A percentile compares a stretch with the other conserved stretches of the same genome.
These are phyloP conservation scores for Cairina moschata DNA, from an alignment of 2,113 vertebrate genomes.

Conservation along the genomic window DNA sequence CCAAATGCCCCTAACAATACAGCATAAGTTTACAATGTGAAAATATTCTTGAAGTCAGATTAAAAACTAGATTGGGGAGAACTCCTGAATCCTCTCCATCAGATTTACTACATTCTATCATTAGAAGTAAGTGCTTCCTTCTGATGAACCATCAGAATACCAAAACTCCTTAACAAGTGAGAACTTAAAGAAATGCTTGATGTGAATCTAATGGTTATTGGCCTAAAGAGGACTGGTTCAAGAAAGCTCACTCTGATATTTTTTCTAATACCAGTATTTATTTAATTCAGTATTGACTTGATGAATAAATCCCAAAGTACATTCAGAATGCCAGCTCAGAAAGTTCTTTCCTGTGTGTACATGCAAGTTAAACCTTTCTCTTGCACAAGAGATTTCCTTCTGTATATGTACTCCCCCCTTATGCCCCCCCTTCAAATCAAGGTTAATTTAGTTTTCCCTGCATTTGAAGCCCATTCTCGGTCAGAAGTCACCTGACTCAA, in stretches of 20 bases:
- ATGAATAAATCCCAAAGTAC: not conserved
- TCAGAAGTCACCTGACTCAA: not conserved
- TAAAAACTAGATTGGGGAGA: conserved; percentile 60
- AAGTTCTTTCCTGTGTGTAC: not conserved
- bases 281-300: conserved; percentile 12
- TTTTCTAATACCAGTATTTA: not conserved
- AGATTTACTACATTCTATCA: conserved; percentile 60
- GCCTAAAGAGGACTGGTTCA: not conserved
- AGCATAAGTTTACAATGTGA: not conserved
- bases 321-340: not conserved
- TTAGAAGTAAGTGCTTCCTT: conserved; percentile 69
- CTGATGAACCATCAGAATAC: conserved; percentile 58
- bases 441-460: not conserved
- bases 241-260: not conserved
- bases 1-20: not conserved
- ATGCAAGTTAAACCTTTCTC: not conserved
- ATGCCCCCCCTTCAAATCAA: not conserved
- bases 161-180: conserved; percentile 55
- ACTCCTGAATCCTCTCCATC: conserved; percentile 19
- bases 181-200: conserved; percentile 42
- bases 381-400: not conserved
- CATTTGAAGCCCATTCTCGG: not conserved
- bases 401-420: not conserved
- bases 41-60: conserved; percentile 51
- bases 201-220: conserved; percentile 34